Base-by-base conservation (phyloP, 35 echinoderm and acorn worm genomes). In the Acanthaster planci region DNA sequence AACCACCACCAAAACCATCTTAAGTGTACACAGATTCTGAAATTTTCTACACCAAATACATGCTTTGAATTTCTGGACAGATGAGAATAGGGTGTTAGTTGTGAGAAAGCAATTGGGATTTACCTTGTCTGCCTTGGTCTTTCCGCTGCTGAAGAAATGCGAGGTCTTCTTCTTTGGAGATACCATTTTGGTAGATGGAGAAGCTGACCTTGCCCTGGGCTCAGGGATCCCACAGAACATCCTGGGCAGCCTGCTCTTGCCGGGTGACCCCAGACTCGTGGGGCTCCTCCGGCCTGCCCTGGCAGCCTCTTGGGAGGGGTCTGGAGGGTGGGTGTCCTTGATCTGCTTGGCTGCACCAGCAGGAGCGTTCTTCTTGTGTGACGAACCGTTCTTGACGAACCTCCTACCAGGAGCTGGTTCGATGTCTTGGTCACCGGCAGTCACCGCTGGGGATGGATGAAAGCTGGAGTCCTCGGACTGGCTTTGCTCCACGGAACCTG, bases 141-240 rank as follows among this genome's bases (percentile, higher is more conserved):
- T 83, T 19, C 53, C 53, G 56, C 52, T 35, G 40, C 38, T n/a
- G 23, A 72, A 72, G 26, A 72, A 72, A 12, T 26, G 64, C 2
- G 64, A 72, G 4, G 64, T 8, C 64, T 72, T 72, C 64, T 72
- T 72, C 64, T 72, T 72, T 29, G 81, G 53, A 35, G 81, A 60
- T 18, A 58, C 81, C 59, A 31, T 57, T 27, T 83, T 36, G n/a
- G 29, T 40, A 30, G 81, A 59, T 8, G 64, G 64, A 29, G 64
- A 72, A 34, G 81, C 81, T 5, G 81, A 53, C 53, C 56, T 83
- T 37, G 81, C 81, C 38, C 56, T 83, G 81, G 81, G 53, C 56
- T 83, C 81, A 21, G 81, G 81, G 10, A 83, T 83, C 0, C 81
- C 81, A 58, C 81, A 56, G 53, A 58, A 57, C 81, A 83, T 83